These are phyloP conservation scores for Calypte anna DNA, from an alignment of 2,113 vertebrate species.

Conservation along the genomic window DNA sequence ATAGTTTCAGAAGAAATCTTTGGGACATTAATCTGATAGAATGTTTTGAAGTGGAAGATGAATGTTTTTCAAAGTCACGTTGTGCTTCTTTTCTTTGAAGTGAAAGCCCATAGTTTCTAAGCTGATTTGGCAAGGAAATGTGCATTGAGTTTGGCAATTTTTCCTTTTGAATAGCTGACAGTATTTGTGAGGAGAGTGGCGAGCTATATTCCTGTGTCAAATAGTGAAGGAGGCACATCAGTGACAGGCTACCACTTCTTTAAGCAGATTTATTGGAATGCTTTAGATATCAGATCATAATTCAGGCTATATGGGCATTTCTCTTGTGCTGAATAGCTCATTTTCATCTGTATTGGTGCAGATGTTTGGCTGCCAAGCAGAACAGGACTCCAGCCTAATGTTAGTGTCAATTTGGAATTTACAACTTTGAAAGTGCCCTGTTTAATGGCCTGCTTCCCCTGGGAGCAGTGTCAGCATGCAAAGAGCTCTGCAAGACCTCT, in stretches of 20 bases:
- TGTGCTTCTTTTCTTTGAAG: not conserved
- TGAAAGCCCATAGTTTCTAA: not conserved
- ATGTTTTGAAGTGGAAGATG: not conserved
- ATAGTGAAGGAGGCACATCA: not conserved
- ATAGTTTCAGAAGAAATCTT: not conserved
- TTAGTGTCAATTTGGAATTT: not conserved
- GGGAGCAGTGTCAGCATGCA: not conserved
- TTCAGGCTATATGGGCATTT: not conserved
- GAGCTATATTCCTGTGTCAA: not conserved
- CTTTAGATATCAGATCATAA: not conserved
- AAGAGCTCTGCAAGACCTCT: not conserved
- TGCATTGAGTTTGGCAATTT: not conserved
- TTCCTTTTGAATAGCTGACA: not conserved
- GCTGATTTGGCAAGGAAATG: not conserved
- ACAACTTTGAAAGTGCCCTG: not conserved
- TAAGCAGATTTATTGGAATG: conserved; percentile 1
- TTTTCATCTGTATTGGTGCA: not conserved
- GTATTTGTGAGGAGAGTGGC: not conserved
- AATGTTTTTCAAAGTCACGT: not conserved
- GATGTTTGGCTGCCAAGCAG: not conserved
- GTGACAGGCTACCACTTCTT: not conserved
- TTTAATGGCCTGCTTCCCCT: conserved; percentile 19
- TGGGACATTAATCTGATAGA: not conserved
- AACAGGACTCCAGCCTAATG: not conserved
- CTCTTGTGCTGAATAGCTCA: not conserved